Conservation (phyloP, 2,888 invertebrate genomes). For the Ophion costatus region DNA sequence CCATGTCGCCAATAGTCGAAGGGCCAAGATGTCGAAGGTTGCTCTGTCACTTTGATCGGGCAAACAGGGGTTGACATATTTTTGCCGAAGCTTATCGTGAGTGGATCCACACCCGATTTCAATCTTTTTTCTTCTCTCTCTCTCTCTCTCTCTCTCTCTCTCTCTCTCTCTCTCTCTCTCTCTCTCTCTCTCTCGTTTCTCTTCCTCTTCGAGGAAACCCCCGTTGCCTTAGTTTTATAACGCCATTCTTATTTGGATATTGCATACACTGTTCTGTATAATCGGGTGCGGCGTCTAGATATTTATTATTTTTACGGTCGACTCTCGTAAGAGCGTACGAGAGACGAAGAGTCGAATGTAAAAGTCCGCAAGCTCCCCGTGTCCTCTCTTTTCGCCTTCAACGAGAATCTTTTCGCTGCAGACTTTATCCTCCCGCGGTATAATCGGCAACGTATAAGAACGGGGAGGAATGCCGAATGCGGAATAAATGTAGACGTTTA, state of each 20-base stretch:
- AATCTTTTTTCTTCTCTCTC: not conserved
- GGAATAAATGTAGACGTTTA: constrained; percentile 62
- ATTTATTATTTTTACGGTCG: not conserved
- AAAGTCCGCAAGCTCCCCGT: not conserved
- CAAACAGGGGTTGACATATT: constrained; percentile 54
- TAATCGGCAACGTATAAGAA: constrained; percentile 14
- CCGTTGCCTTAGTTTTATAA: not conserved
- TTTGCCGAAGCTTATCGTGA: not conserved
- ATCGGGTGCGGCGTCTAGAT: no score
- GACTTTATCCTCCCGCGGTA: constrained; percentile 23
- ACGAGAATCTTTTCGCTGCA: not conserved
- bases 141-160: no score
- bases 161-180: no score
- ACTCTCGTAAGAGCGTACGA: no score
- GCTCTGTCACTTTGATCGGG: constrained; percentile 43
- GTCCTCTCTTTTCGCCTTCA: not conserved
- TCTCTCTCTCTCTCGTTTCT: no score
- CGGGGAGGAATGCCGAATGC: constrained; percentile 38
- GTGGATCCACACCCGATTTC: constrained; percentile 21
- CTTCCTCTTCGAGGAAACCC: not conserved
- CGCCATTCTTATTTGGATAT: not conserved
- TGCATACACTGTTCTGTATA: not conserved
- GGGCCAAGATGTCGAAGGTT: constrained; percentile 53
- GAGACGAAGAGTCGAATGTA: no score
- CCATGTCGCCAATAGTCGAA: no score